Evolutionary conservation across 2,888 invertebrate genomes (phyloP), one percentile per base, ranked within the genome.

Genomic region (Scrobipalpa atriplicella): DNA sequence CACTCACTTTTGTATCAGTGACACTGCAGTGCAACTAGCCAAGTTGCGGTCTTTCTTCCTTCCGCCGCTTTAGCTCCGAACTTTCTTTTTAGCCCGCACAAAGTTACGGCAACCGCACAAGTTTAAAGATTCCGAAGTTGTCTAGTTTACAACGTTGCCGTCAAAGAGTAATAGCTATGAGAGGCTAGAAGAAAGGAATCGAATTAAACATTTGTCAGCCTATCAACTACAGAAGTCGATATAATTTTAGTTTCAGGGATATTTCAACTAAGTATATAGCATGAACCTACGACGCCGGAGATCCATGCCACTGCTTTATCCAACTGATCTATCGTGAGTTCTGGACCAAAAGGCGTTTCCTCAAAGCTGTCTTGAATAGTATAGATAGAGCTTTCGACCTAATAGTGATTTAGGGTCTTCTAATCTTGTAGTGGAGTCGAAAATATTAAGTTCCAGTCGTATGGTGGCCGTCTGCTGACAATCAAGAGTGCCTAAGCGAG

Each of bases 81-180:
- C 47, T 47, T 47, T 47, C 47, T 47, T 47, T 47, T 47, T 47
- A 19, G 21, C 54, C 54, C 54, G 54, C 54, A 56, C 21, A 21
- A 56, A 29, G 21, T 21, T 5, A 29, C 54, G 1, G 11, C 21
- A 21, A 21, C 54, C 54, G 11, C 21, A 21, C 19, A 56, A 56
- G 11, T 56, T 56, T 56, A 29, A 10, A 21, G 21, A 56, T 56
- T 56, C 54, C 54, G 21, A 56, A 56, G 21, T 56, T 56, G 3
- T 21, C 13, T 11, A 21, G 19, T 21, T 21, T 11, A 11, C 54
- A 13, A 13, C 21, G 21, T 21, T 56, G 54, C 54, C 29, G 47
- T 47, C 54, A 21, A 21, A 52, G 54, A 56, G 29, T 56, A 29
- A 56, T 56, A 21, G 54, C 54, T 21, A 21, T 13, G 21, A 29